A percentile compares a stretch with the other conserved stretches of the same genome.
These are phyloP conservation scores for Meandrina meandrites DNA, from an alignment of 92 coral and sea anemone species.

Conservation along the genomic window DNA sequence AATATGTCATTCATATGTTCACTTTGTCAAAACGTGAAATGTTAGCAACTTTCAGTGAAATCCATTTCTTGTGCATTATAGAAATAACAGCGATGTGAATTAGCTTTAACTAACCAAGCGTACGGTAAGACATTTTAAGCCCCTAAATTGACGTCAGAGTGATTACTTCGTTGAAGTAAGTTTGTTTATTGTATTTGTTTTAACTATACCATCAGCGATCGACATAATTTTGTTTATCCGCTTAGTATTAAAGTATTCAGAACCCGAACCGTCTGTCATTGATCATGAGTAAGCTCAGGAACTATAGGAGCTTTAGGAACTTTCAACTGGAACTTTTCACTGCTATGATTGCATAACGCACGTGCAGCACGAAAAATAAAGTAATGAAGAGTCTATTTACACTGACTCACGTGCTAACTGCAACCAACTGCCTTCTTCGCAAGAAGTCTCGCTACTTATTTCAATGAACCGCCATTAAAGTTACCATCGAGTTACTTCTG, in stretches of 20 bases:
- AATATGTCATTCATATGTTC: too few relatives aligned
- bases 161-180: background rate
- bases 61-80: too few relatives aligned
- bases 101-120: background rate
- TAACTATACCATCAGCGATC: background rate
- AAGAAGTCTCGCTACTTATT: background rate
- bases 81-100: too few relatives aligned
- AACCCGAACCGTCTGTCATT: background rate
- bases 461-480: background rate
- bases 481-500: background rate
- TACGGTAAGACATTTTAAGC: background rate
- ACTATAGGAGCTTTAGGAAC: background rate
- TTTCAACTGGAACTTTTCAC: background rate
- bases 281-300: background rate
- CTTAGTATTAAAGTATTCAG: background rate
- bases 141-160: background rate
- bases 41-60: too few relatives aligned
- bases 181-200: background rate
- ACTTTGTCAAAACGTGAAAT: too few relatives aligned
- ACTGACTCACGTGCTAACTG: slow-evolving; percentile 4
- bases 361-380: background rate
- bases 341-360: background rate
- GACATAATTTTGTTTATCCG: background rate
- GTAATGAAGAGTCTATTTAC: background rate
- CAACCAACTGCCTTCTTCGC: background rate